A percentile compares a stretch with the other conserved stretches of the same genome.
Evolutionary conservation across 23 tunicate genomes (phyloP).

Genomic region (Aplidium turbinatum): DNA sequence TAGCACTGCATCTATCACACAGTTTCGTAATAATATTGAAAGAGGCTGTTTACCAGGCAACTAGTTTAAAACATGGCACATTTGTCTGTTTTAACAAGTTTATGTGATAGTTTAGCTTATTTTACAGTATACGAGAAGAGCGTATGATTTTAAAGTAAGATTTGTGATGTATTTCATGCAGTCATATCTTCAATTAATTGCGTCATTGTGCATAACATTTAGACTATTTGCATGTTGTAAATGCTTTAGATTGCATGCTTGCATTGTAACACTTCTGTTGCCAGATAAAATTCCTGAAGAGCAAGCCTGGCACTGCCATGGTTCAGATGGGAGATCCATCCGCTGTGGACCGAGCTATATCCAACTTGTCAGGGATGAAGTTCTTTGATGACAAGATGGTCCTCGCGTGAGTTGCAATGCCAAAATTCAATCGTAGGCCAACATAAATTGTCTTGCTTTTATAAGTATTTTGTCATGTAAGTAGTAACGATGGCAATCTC

Average conservation of each 20-base stretch:
- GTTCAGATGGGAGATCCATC: slow-evolving; percentile 94
- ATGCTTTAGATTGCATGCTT: background rate
- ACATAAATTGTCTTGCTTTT: background rate
- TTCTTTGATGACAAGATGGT: slow-evolving; percentile 83
- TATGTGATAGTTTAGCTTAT: too few species aligned
- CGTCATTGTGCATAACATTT: too few species aligned
- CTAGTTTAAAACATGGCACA: too few species aligned
- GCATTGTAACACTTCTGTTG: background rate
- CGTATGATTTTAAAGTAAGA: too few species aligned
- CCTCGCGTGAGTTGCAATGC: slow-evolving; percentile 71
- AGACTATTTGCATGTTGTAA: background rate
- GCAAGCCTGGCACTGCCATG: slow-evolving; percentile 97
- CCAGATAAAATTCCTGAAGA: slow-evolving; percentile 83
- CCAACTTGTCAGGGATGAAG: slow-evolving; percentile 64
- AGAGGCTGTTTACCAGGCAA: too few species aligned
- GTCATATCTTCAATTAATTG: too few species aligned
- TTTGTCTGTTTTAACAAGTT: too few species aligned
- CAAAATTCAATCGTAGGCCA: background rate
- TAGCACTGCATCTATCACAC: too few species aligned
- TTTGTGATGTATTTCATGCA: too few species aligned
- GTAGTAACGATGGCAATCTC: too few species aligned
- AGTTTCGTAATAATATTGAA: too few species aligned
- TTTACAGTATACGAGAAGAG: too few species aligned
- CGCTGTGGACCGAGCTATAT: slow-evolving; percentile 80
- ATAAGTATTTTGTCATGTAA: background rate